Conservation (phyloP, 92 coral and sea anemone species). For the Nematostella vectensis region DNA sequence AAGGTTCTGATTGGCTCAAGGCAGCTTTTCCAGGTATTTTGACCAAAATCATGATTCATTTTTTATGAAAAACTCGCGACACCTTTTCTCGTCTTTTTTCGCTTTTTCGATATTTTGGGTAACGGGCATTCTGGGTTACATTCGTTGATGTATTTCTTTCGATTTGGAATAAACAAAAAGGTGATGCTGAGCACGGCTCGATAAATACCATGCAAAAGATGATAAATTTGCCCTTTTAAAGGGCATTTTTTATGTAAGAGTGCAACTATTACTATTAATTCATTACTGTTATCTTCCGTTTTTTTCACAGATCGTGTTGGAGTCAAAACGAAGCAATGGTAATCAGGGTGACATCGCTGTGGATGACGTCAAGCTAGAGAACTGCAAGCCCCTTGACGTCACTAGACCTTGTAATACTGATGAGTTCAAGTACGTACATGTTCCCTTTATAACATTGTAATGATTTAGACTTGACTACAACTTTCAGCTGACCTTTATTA, state of each 20-base stretch:
- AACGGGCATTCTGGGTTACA: no score
- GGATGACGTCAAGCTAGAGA: conserved; percentile 78
- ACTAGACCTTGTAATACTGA: conserved; percentile 49
- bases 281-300: no score
- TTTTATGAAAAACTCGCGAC: not conserved
- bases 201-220: no score
- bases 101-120: not conserved
- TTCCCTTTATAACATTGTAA: not conserved
- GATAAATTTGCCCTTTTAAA: no score
- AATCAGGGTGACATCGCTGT: conserved; percentile 73
- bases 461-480: no score
- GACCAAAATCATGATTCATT: no score
- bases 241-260: no score
- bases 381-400: conserved; percentile 66
- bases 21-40: conserved; percentile 70
- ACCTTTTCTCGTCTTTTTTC: not conserved
- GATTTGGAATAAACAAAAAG: no score
- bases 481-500: not conserved
- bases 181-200: no score
- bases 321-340: conserved; percentile 58
- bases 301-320: conserved; percentile 59
- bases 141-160: no score
- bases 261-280: no score
- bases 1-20: conserved; percentile 72
- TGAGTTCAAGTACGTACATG: conserved; percentile 64